Percentiles rank a stretch among this genome's conserved stretches.
Conservation (phyloP, 2,797 vertebrate genomes). For the Myripristis murdjan region DNA sequence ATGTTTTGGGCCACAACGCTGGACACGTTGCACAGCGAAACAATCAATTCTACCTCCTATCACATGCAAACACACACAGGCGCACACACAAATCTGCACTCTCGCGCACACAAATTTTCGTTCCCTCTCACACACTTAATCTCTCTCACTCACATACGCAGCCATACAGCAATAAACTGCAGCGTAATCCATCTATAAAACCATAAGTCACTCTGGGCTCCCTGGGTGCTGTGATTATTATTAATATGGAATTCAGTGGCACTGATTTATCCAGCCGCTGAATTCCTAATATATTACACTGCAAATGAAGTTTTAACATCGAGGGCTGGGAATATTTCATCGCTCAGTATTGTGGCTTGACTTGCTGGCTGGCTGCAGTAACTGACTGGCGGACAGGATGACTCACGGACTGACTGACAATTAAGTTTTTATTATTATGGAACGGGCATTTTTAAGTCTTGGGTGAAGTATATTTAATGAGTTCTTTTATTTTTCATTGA, state of each 20-base stretch:
- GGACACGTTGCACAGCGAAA: not conserved
- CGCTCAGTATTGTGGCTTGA: constrained; percentile 26
- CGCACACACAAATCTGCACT: not conserved
- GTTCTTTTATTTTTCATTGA: not conserved
- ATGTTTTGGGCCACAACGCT: not conserved
- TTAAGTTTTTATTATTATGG: constrained; percentile 29
- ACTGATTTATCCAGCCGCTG: constrained; percentile 55
- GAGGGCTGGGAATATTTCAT: constrained; percentile 35
- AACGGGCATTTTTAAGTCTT: constrained; percentile 30
- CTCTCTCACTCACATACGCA: not conserved
- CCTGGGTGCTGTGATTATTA: constrained; percentile 58
- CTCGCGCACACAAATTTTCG: not conserved
- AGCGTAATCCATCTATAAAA: constrained; percentile 53
- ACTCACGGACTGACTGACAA: constrained; percentile 36
- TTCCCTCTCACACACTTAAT: not conserved
- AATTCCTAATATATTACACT: constrained; percentile 44
- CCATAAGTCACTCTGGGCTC: constrained; percentile 56
- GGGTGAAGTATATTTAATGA: constrained; percentile 7
- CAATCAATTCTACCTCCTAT: not conserved
- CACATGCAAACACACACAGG: constrained; percentile 2
- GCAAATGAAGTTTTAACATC: constrained; percentile 57
- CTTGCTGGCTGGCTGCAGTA: constrained; percentile 19
- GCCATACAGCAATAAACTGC: constrained; percentile 49
- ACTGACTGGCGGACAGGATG: constrained; percentile 19
- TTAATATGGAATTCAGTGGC: constrained; percentile 58